Evolutionary conservation across 2,113 vertebrate species (phyloP).

Genomic region (Trochalopteron elliotii): DNA sequence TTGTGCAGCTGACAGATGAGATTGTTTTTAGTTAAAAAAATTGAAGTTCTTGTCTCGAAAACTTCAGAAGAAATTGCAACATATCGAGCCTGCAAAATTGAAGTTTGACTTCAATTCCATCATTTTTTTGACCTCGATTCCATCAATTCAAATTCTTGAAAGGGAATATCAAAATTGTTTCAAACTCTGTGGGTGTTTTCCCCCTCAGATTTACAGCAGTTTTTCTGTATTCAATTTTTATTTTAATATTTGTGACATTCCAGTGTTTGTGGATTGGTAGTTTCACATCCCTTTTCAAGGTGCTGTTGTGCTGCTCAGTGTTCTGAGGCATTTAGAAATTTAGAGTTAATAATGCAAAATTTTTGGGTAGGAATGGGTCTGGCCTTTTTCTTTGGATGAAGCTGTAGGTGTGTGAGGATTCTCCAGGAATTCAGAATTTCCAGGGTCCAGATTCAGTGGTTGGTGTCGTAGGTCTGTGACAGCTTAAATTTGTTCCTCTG

Average conservation of each 20-base stretch:
- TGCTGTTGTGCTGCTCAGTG: background rate
- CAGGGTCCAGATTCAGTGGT: background rate
- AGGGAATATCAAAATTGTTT: background rate
- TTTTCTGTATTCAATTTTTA: background rate
- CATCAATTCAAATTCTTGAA: background rate
- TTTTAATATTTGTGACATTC: background rate
- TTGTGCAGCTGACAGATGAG: background rate
- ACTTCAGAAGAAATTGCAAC: background rate
- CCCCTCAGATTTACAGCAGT: background rate
- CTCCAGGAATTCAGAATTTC: background rate
- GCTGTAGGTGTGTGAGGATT: background rate
- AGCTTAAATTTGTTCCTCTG: background rate
- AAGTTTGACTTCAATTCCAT: background rate
- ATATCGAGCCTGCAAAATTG: background rate
- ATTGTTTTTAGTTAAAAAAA: background rate
- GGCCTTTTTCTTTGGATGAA: background rate
- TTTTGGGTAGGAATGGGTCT: too few relatives aligned
- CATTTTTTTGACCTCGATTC: background rate
- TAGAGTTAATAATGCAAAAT: background rate
- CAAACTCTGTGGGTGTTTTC: background rate
- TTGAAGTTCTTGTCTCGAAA: background rate
- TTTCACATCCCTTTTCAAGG: background rate
- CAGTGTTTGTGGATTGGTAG: background rate
- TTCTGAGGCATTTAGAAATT: background rate
- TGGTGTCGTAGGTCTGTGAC: fast-evolving